These are phyloP conservation scores for Lacerta viridis DNA, from an alignment of 2,797 vertebrate species.

Conservation along the genomic window DNA sequence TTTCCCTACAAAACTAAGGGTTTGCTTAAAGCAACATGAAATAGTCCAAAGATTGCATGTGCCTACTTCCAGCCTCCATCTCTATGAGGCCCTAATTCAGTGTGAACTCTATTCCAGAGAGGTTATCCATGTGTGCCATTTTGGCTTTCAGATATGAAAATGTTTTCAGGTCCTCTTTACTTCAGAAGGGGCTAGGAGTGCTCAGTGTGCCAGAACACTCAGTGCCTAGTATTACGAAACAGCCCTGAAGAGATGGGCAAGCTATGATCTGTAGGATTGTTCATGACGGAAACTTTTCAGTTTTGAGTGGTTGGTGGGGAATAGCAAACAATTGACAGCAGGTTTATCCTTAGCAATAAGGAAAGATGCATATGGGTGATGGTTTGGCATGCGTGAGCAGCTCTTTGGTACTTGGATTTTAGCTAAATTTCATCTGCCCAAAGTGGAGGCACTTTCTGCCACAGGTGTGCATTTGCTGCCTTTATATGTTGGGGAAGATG, in stretches of 20 bases:
- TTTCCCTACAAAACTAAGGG: neutral
- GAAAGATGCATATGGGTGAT: neutral
- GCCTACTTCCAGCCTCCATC: neutral
- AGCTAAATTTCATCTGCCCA: neutral
- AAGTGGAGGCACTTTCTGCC: neutral
- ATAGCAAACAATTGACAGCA: neutral
- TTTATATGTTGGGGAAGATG: neutral
- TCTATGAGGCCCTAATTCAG: neutral
- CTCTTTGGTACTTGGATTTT: neutral
- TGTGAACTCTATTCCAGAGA: neutral
- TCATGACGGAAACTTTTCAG: neutral
- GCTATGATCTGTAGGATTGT: neutral
- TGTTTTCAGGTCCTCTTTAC: neutral
- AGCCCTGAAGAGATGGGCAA: neutral
- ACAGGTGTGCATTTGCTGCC: neutral
- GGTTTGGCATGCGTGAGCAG: neutral
- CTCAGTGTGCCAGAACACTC: neutral
- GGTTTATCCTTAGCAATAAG: neutral
- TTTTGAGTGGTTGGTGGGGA: neutral
- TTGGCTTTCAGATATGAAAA: neutral
- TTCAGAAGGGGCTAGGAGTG: neutral
- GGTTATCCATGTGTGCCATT: neutral
- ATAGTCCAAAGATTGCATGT: neutral
- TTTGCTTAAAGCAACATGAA: neutral
- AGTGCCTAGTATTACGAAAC: neutral